Base-by-base conservation (phyloP, 2,113 vertebrate genomes). In the Parus major region DNA sequence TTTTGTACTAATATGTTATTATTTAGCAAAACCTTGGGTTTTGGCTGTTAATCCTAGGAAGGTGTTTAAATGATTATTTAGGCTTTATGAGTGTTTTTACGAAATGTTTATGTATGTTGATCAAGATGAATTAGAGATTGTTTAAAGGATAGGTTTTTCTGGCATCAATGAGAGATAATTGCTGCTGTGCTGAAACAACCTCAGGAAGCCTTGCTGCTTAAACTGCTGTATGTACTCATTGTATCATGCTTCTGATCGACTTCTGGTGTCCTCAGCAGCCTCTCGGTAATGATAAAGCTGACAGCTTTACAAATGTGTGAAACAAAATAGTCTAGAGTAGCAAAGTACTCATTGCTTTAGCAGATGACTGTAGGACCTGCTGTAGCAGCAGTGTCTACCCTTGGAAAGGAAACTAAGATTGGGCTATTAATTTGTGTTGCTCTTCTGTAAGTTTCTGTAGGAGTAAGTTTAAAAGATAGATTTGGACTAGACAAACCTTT, bases 61-160 rank as follows among this genome's bases (percentile, higher is more conserved):
- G 25, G 60, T 56, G 12, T 56, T 82, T 59, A 61, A 84, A 64
- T 85, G 28, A 77, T 56, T 73, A 78, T 20, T 31, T 92, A 35
- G 68, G 50, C 68, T 39, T 93, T 72, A 24, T 25, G 13, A 76
- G 17, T 85, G 12, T 78, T 95, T 92, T 71, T 78, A 64, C 33
- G 81, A 81, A 68, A 47, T 42, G 11, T 49, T 95, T 89, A 27
- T 84, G 17, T 72, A 27, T 69, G 82, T 94, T 60, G 23, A 65
- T 89, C 31, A 24, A 81, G 82, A 56, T 31, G 27, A 84, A 79
- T 82, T 88, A 36, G 23, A 72, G 82, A 63, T 22, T 46, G 7
- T 76, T 96, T 95, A 80, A 90, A 92, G 73, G 85, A 11, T 85
- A 60, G 35, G 8, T 59, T 94, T 92, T 94, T 66, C 57, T 95